These are phyloP conservation scores for Galbula dea DNA, from an alignment of 2,113 vertebrate genomes.

Conservation along the genomic window DNA sequence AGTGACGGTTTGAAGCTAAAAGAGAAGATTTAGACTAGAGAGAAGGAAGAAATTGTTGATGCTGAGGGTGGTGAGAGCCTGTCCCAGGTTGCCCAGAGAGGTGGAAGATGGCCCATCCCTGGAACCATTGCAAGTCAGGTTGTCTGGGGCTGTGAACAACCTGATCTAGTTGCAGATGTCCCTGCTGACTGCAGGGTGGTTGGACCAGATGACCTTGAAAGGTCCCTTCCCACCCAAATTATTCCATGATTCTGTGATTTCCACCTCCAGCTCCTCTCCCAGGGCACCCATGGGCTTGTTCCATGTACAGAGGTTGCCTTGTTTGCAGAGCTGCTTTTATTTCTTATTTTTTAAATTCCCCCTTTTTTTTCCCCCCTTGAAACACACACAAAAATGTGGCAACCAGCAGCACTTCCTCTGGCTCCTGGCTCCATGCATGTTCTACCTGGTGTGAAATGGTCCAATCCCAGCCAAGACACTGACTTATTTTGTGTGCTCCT, in stretches of 20 bases:
- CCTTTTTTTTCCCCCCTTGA: neutral
- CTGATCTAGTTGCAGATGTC: too few species aligned
- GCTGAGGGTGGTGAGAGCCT: too few species aligned
- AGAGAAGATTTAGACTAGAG: too few species aligned
- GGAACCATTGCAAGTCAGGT: too few species aligned
- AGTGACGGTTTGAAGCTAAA: too few species aligned
- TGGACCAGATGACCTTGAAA: too few species aligned
- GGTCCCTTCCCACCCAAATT: too few species aligned
- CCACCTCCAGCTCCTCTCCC: neutral
- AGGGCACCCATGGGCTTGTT: neutral
- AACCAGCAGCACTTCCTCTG: neutral
- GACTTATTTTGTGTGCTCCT: neutral
- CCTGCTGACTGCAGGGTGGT: too few species aligned
- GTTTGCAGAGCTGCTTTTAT: neutral
- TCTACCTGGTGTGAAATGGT: constrained; percentile 15
- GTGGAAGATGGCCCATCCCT: too few species aligned
- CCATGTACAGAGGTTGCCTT: neutral
- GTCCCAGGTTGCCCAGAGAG: too few species aligned
- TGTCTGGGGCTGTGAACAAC: too few species aligned
- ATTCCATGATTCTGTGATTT: neutral
- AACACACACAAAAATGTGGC: neutral
- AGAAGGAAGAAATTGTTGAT: too few species aligned
- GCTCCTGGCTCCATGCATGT: constrained; percentile 5
- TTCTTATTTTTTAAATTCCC: neutral
- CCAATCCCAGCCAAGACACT: neutral